These are phyloP conservation scores for Drosophila limbata DNA, from an alignment of 2,888 invertebrate species.

Conservation along the genomic window DNA sequence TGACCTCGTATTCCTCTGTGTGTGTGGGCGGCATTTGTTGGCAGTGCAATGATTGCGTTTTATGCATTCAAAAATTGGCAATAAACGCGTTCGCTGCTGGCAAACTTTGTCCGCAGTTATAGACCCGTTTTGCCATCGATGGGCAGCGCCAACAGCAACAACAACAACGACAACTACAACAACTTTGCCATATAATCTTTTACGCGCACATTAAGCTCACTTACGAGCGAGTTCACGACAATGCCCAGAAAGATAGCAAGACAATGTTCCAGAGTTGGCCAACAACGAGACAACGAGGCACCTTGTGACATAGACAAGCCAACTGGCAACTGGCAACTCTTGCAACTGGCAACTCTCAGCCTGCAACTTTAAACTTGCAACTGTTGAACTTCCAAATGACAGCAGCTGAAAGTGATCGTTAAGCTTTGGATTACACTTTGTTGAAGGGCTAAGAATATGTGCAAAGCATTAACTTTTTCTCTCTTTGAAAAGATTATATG, in stretches of 20 bases:
- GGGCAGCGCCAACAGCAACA: conserved; percentile 54
- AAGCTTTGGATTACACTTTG: conserved; percentile 22
- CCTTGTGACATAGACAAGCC: conserved; percentile 48
- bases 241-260: conserved; percentile 37
- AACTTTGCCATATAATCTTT: conserved; percentile 78
- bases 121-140: conserved; percentile 37
- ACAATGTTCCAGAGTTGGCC: conserved; percentile 40
- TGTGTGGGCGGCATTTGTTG: conserved; percentile 69
- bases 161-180: not conserved
- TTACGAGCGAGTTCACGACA: conserved; percentile 60
- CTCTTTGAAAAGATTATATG: not conserved
- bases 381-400: conserved; percentile 43
- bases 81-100: conserved; percentile 70
- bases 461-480: not conserved
- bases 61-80: conserved; percentile 79
- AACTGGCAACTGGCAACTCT: conserved; percentile 21
- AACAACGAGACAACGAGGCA: conserved; percentile 33
- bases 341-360: conserved; percentile 6
- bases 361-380: conserved; percentile 22
- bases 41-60: conserved; percentile 67
- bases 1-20: not conserved
- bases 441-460: conserved; percentile 10
- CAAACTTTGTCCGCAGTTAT: conserved; percentile 68
- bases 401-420: conserved; percentile 52
- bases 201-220: conserved; percentile 75